phyloP scores from a whole-genome alignment of 2,888 invertebrate species.

The Prionchulus punctatus region DNA sequence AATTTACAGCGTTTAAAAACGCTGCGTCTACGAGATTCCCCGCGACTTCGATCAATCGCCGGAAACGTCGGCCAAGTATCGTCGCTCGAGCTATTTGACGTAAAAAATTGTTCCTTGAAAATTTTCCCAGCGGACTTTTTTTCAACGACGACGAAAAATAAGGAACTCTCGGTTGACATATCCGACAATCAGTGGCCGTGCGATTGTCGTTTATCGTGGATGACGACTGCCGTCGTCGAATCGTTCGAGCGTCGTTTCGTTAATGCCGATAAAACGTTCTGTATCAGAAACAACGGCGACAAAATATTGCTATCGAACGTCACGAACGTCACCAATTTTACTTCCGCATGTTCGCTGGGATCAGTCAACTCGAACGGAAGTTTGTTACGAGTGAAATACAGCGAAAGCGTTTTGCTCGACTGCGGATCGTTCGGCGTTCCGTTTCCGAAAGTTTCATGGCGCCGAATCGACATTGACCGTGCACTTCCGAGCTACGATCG shows the following conservation, averaged over 20 bases:
- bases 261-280: too few relatives aligned
- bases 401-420: not conserved
- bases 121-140: not conserved
- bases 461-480: not conserved
- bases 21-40: not conserved
- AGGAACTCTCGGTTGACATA: not conserved
- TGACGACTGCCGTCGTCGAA: not conserved
- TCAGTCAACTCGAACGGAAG: too few relatives aligned
- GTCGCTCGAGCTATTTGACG: not conserved
- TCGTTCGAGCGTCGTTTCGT: not conserved
- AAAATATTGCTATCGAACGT: too few relatives aligned
- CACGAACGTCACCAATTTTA: too few relatives aligned
- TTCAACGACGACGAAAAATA: not conserved
- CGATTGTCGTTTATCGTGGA: slow-evolving; percentile 3
- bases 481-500: not conserved
- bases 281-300: too few relatives aligned
- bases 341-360: too few relatives aligned
- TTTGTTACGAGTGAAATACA: too few relatives aligned
- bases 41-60: not conserved
- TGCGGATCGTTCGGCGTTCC: slow-evolving; percentile 1
- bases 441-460: not conserved
- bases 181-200: not conserved
- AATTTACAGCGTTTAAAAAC: not conserved
- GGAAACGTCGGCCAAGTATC: not conserved
- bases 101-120: not conserved